phyloP scores from a whole-genome alignment of 2,113 vertebrate genomes.

The Varanus komodoensis region DNA sequence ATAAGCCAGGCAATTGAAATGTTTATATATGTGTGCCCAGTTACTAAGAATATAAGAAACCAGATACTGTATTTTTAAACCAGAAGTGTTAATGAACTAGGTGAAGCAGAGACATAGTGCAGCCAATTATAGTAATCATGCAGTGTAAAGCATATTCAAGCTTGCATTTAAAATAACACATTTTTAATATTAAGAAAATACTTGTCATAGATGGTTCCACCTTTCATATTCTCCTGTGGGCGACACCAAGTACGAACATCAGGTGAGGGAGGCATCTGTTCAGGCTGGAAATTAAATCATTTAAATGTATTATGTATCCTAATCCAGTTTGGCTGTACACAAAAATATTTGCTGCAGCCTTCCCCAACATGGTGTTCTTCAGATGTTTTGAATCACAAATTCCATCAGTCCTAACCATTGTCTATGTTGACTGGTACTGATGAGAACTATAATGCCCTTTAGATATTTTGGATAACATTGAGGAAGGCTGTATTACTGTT shows the following conservation, averaged over 20 bases:
- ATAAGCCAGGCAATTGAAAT: background rate
- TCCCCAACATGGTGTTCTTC: background rate
- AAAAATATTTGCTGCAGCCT: background rate
- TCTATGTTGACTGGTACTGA: background rate
- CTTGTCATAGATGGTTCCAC: constrained; percentile 69
- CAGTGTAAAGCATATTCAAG: background rate
- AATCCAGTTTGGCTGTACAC: background rate
- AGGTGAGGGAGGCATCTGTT: constrained; percentile 65
- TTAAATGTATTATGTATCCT: constrained; percentile 41
- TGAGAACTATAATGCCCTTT: background rate
- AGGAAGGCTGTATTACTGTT: background rate
- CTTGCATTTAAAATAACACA: background rate
- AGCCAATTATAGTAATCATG: background rate
- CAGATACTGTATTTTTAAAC: background rate
- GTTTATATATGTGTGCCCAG: background rate
- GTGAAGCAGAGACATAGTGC: background rate
- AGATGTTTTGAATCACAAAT: background rate
- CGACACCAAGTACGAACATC: constrained; percentile 59
- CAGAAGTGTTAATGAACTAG: background rate
- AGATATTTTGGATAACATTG: too few species aligned
- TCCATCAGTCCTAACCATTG: background rate
- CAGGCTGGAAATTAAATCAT: constrained; percentile 67
- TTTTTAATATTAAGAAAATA: constrained; percentile 13
- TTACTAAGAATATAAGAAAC: background rate
- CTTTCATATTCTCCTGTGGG: constrained; percentile 57